Percentiles rank a stretch among this genome's conserved stretches.
These are phyloP conservation scores for Popillia japonica DNA, from an alignment of 1,140 invertebrate genomes.

Conservation along the genomic window DNA sequence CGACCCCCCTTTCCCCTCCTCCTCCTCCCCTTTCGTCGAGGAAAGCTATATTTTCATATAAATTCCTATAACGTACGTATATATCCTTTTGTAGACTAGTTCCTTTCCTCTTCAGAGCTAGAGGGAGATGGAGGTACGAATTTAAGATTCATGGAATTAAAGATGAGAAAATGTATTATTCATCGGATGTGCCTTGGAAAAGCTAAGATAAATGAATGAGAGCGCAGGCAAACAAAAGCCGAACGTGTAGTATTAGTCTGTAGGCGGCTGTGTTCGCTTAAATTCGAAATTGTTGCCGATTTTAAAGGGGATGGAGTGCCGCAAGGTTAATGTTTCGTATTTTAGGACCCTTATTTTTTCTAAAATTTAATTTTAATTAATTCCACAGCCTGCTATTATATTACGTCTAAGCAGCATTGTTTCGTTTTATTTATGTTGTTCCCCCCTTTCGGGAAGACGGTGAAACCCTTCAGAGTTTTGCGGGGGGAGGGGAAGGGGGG, in stretches of 20 bases:
- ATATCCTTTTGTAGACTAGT: not conserved
- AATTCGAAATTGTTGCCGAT: too few relatives aligned
- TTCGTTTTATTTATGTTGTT: too few relatives aligned
- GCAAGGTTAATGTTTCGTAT: too few relatives aligned
- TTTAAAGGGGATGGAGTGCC: too few relatives aligned
- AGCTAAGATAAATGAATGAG: conserved; percentile 55
- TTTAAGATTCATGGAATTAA: conserved; percentile 60
- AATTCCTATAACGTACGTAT: not conserved
- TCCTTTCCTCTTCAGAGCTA: not conserved
- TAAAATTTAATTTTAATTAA: too few relatives aligned
- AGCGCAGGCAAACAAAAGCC: conserved; percentile 45
- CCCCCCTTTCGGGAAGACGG: too few relatives aligned
- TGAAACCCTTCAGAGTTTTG: not conserved
- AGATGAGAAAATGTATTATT: conserved; percentile 58
- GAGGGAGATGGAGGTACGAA: conserved; percentile 42
- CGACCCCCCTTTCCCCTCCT: not conserved
- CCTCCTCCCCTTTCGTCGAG: too few relatives aligned
- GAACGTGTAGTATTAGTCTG: not conserved
- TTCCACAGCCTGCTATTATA: too few relatives aligned
- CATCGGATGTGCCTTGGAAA: conserved; percentile 55
- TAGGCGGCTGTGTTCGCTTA: too few relatives aligned
- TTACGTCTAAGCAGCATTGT: not conserved
- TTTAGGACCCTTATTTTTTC: too few relatives aligned
- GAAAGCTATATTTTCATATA: conserved; percentile 3
- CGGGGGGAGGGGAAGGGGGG: not conserved